Evolutionary conservation across 2,888 invertebrate genomes (phyloP).

Genomic region (Gymnocheta viridis): DNA sequence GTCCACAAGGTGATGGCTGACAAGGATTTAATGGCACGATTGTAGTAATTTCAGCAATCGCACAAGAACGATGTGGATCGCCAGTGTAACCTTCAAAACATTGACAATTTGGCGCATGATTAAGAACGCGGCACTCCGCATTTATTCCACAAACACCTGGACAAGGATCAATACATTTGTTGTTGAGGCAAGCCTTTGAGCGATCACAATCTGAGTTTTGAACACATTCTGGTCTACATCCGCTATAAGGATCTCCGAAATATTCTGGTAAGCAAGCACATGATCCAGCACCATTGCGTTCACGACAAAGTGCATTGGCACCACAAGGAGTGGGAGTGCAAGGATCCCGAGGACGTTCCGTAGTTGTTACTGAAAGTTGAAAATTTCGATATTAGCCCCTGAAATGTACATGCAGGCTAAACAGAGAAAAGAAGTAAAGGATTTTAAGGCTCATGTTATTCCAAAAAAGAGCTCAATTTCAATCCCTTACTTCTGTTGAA

Average conservation of each 20-base stretch:
- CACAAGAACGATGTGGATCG: slow-evolving; percentile 87
- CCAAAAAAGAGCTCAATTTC: neutral
- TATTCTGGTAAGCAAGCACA: slow-evolving; percentile 89
- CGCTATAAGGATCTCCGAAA: slow-evolving; percentile 89
- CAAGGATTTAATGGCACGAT: slow-evolving; percentile 83
- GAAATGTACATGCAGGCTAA: neutral
- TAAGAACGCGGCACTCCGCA: slow-evolving; percentile 88
- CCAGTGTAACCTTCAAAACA: slow-evolving; percentile 89
- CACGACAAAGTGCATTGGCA: slow-evolving; percentile 89
- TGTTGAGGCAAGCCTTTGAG: slow-evolving; percentile 88
- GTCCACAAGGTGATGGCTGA: slow-evolving; percentile 86
- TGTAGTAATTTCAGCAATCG: slow-evolving; percentile 76
- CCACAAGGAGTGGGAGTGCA: slow-evolving; percentile 92
- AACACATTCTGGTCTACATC: slow-evolving; percentile 91
- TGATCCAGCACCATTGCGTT: slow-evolving; percentile 88
- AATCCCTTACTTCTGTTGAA: slow-evolving; percentile 30
- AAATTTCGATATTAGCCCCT: neutral
- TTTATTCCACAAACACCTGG: slow-evolving; percentile 90
- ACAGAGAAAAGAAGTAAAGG: slow-evolving; percentile 33
- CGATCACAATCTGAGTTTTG: slow-evolving; percentile 89
- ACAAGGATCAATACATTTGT: slow-evolving; percentile 91
- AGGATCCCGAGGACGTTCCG: slow-evolving; percentile 86
- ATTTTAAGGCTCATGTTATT: neutral
- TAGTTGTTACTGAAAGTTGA: slow-evolving; percentile 76
- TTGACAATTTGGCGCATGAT: slow-evolving; percentile 90